phyloP scores from a whole-genome alignment of 2,797 vertebrate genomes.

The Smutsia temminckii region DNA sequence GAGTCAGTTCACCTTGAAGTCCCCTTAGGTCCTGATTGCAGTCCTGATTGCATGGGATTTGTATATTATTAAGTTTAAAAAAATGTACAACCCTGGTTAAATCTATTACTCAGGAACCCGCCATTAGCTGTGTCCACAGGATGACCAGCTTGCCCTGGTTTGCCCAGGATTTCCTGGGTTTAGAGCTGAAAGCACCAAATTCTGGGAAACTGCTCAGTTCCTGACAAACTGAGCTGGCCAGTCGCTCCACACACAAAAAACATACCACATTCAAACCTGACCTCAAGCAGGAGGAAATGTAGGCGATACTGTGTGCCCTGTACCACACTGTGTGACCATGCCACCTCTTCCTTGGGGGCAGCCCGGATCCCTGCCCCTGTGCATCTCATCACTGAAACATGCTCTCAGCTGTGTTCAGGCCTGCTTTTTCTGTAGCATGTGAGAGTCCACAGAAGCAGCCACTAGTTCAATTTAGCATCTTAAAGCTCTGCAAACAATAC shows the following conservation, averaged over 20 bases:
- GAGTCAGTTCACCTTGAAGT: neutral
- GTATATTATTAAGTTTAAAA: neutral
- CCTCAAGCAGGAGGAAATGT: neutral
- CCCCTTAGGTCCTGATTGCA: neutral
- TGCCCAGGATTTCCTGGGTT: neutral
- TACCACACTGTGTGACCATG: no score
- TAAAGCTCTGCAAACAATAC: neutral
- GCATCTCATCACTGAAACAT: neutral
- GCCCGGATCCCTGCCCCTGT: neutral
- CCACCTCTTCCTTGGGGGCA: neutral
- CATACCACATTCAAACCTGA: neutral
- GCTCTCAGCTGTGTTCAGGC: neutral
- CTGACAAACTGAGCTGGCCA: neutral
- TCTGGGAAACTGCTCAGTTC: neutral
- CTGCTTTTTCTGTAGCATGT: neutral
- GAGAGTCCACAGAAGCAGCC: neutral
- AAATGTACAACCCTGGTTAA: neutral
- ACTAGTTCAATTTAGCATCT: neutral
- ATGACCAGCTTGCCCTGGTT: neutral
- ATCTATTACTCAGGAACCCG: neutral
- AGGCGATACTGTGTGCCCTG: fast-evolving
- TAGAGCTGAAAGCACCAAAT: neutral
- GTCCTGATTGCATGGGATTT: no score
- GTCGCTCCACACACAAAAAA: neutral
- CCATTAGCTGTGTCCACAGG: neutral